Evolutionary conservation across 2,888 invertebrate genomes (phyloP).

Genomic region (Dexiosoma caninum): DNA sequence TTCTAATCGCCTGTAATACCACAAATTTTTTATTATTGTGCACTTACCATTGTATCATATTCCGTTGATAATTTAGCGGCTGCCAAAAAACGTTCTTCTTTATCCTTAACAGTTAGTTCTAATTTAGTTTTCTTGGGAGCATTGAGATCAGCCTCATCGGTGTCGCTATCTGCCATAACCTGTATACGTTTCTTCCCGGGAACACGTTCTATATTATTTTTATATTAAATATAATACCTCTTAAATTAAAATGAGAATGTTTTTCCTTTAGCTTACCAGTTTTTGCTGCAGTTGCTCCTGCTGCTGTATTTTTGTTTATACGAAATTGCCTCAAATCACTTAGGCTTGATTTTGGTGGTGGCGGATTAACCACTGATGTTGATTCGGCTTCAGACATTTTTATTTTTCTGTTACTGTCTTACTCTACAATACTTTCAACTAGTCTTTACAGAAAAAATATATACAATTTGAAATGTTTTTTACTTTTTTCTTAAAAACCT

Average conservation of each 20-base stretch:
- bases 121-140: conserved; percentile 72
- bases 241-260: background rate
- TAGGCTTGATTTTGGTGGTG: conserved; percentile 69
- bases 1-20: too few species aligned
- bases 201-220: conserved; percentile 70
- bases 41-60: conserved; percentile 76
- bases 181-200: conserved; percentile 77
- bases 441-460: conserved; percentile 14
- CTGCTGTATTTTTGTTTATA: conserved; percentile 70
- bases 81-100: conserved; percentile 75
- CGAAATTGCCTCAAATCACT: conserved; percentile 75
- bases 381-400: conserved; percentile 72
- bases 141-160: conserved; percentile 72
- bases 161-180: conserved; percentile 76
- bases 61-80: conserved; percentile 74
- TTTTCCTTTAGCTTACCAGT: conserved; percentile 64
- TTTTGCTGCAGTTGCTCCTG: conserved; percentile 60
- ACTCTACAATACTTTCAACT: background rate
- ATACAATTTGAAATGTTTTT: conserved; percentile 5
- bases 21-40: background rate
- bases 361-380: conserved; percentile 61
- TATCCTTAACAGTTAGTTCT: conserved; percentile 73
- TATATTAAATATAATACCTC: background rate
- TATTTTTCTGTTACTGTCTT: conserved; percentile 12
- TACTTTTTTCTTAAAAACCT: conserved; percentile 15